Evolutionary conservation across 2,888 invertebrate species (phyloP), one percentile per base, ranked within the genome.

Genomic region (Meiosimyza platycephala): DNA sequence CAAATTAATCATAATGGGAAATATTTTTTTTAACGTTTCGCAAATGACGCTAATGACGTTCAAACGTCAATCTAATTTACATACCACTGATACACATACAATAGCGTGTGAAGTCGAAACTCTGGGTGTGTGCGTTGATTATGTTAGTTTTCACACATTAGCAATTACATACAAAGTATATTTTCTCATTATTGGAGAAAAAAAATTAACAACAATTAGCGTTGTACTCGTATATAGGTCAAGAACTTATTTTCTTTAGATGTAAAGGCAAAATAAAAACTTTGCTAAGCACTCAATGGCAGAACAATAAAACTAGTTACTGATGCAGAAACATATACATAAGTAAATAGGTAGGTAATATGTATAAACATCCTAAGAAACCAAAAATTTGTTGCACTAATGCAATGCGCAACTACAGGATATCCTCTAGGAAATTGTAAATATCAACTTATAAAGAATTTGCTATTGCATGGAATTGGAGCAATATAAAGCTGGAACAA

Each of bases 61-160:
- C 28, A 11, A 57, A 57, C 57, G 57, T 28, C 57, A 28, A 55
- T 57, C 57, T 15, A 22, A 57, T 57, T 57, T 22, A 28, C 28
- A 28, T n/a, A 57, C n/a, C 22, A 16, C 22, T 57, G 40, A 2
- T 1, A 40, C 7, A 40, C 7, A 40, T 40, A 9, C 7, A 40
- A 40, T 40, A 40, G 40, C 40, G 9, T 40, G 9, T 40, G 40
- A 40, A 40, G 40, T 40, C 40, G 6, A 28, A 28, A 6, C 6
- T 11, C 59, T 59, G 59, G 22, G 22, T 15, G 48, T 50, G 50
- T 54, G 57, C 54, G 22, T 33, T 28, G 52, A 66, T 52, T 54
- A n/a, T 33, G 22, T 28, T 33, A 66, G 3, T 22, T 66, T 33
- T 66, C 66, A 66, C 51, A 66, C 47, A 28, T 52, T 54, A 48